Evolutionary conservation across 30 jellyfish, hydroid and myxozoan genomes (phyloP), one percentile per base, ranked within the genome.

Genomic region (Aurelia sp.): DNA sequence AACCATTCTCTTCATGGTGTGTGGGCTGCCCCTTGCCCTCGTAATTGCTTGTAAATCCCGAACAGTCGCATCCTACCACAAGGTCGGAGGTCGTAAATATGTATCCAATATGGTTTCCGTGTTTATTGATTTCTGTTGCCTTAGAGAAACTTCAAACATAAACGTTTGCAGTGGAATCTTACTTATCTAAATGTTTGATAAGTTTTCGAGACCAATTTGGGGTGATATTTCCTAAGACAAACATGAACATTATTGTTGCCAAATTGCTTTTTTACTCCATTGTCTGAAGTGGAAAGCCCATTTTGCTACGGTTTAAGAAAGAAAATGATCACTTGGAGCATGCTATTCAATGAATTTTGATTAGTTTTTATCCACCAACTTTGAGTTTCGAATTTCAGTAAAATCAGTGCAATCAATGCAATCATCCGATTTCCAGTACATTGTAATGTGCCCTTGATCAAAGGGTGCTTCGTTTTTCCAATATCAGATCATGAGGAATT

Each of bases 71-170:
- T 20, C 52, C 53, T 8, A 64, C 81, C 81, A 41, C 90, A 66
- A 9, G 90, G 80, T 66, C 58, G 51, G 51, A 63, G 81, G 90
- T 59, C 87, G 44, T 76, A 38, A 74, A 79, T 64, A 79, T 79
- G 90, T 79, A 63, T 79, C 61, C 90, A 79, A 79, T 63, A 66
- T 64, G 81, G 90, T 70, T 79, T 79, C 90, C 87, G 24, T 47
- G 19, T 79, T 79, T 57, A 79, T 17, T 51, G 51, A 63, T 63
- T 57, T 47, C 58, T 60, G 59, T 63, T 48, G 51, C 33, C 12
- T 69, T 44, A 30, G 41, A 20, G 78, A 67, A 67, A 67, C 17
- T n/a, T 30, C 53, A 67, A 30, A 67, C 78, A n/a, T 67, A 15
- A 17, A 11, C 2, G 78, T 67, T 67, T 67, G 41, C 41, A 8